Evolutionary conservation across 2,113 vertebrate genomes (phyloP).

Genomic region (Strigops habroptila): DNA sequence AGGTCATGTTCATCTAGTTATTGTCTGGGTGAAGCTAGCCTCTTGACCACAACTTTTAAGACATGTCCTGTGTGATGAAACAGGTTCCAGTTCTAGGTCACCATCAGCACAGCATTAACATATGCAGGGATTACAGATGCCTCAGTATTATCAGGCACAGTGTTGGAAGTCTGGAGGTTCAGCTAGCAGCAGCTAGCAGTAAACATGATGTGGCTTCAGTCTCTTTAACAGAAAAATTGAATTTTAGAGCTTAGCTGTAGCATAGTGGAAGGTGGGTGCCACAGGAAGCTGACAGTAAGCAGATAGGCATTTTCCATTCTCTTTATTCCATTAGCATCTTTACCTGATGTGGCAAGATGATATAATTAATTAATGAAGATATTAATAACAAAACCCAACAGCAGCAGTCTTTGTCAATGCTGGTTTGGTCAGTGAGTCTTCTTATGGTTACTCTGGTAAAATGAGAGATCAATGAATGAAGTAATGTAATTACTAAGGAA

Average conservation of each 20-base stretch:
- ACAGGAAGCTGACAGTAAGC: neutral
- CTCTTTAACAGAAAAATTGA: neutral
- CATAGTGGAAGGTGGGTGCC: neutral
- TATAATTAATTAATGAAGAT: neutral
- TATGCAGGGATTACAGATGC: neutral
- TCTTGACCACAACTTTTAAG: neutral
- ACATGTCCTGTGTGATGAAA: neutral
- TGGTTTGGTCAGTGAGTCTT: neutral
- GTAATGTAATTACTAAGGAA: neutral
- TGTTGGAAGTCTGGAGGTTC: neutral
- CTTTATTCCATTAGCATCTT: neutral
- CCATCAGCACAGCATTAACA: neutral
- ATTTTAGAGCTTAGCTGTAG: neutral
- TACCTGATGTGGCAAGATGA: neutral
- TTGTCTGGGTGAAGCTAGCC: neutral
- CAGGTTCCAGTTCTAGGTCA: neutral
- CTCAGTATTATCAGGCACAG: neutral
- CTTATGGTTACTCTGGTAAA: neutral
- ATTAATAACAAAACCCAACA: neutral
- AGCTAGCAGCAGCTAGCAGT: neutral
- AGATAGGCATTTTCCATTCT: neutral
- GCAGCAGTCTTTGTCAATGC: neutral
- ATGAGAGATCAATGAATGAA: neutral
- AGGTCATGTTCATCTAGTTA: neutral
- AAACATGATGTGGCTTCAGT: neutral